Base-by-base conservation (phyloP, 1,140 invertebrate genomes). In the Hyphantria cunea region DNA sequence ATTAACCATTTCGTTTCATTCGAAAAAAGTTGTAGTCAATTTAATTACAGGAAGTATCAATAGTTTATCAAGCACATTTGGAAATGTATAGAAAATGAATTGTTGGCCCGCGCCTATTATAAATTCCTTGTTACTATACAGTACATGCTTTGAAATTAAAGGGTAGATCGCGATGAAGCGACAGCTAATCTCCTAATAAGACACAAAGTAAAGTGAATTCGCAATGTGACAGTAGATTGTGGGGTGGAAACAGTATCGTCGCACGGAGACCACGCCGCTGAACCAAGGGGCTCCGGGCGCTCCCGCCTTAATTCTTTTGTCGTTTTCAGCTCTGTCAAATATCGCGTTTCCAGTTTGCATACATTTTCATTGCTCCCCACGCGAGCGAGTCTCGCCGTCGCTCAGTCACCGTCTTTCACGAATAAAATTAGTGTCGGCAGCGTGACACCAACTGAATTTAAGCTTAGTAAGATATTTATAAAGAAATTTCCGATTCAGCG, bases 391-490 rank as follows among this genome's bases (percentile, higher is more conserved):
- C 63, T 44, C 64, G 63, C 64, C 58, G 47, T 55, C 70, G 66
- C 70, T 68, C 70, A 74, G 70, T 71, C 73, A 80, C 78, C 84
- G 82, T 85, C 84, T 82, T 75, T 88, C 78, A 81, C 77, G 78
- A 85, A 90, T 88, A 83, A 88, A 84, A 89, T 90, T 90, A 89
- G 84, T 86, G 87, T 90, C 86, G 80, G 86, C 87, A 86, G 74
- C 83, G 81, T 86, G 86, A 89, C 86, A 90, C 83, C 83, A 78
- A 90, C 84, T 82, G 82, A 90, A 88, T 90, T 90, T 89, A 85
- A 90, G 80, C 86, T 80, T 89, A 86, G 88, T 90, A 89, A 89
- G 80, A 89, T 90, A 90, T 90, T 90, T 90, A 90, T 90, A 88
- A 88, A 89, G 87, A 86, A 87, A 86, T 89, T 86, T 90, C 86